Percentiles rank a stretch among this genome's conserved stretches.
Conservation (phyloP, 2,888 invertebrate species). For the Hetaerina titia region DNA sequence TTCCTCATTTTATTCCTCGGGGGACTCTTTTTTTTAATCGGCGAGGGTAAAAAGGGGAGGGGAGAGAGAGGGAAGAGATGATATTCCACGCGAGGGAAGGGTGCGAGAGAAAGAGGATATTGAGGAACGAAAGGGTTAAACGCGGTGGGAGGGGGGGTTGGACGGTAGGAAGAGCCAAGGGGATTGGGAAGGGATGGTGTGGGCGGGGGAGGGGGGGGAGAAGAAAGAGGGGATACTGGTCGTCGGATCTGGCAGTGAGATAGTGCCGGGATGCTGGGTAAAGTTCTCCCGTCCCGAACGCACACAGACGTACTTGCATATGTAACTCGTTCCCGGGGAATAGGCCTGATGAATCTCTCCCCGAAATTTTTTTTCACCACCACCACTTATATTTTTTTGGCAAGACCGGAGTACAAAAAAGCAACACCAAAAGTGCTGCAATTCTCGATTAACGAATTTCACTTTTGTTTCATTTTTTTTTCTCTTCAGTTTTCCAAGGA, state of each 20-base stretch:
- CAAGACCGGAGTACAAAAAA: not conserved
- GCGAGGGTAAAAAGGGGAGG: not conserved
- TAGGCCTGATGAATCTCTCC: not conserved
- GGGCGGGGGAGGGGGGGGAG: not conserved
- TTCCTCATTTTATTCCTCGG: no score
- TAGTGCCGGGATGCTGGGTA: constrained; percentile 33
- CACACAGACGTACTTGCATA: not conserved
- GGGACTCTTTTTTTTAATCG: no score
- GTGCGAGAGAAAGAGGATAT: constrained; percentile 70
- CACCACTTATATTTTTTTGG: not conserved
- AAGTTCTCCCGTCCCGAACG: constrained; percentile 17
- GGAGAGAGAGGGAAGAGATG: not conserved
- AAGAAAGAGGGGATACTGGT: not conserved
- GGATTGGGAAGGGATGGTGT: not conserved
- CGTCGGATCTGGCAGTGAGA: not conserved
- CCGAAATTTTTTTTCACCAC: not conserved
- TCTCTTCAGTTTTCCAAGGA: no score
- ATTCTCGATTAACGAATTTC: no score
- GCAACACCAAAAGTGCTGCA: not conserved
- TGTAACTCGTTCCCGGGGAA: not conserved
- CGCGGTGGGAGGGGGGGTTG: not conserved
- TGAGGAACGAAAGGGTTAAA: constrained; percentile 5
- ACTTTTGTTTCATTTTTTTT: no score
- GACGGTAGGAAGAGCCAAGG: constrained; percentile 17
- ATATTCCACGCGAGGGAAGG: constrained; percentile 7